Evolutionary conservation across 2,113 vertebrate genomes (phyloP).

Genomic region (Chloropsis hardwickii): DNA sequence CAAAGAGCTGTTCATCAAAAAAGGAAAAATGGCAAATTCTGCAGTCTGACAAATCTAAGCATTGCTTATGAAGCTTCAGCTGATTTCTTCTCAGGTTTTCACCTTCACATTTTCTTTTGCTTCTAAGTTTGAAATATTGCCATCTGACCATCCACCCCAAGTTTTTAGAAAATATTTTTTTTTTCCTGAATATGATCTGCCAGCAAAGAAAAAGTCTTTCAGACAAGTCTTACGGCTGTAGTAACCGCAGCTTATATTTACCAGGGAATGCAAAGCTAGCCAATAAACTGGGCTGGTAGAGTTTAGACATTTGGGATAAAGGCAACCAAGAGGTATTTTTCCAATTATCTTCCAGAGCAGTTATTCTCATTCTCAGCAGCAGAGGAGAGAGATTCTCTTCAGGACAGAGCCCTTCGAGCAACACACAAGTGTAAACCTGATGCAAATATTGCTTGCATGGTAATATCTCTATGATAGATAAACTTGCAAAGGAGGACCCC

Average conservation of each 20-base stretch:
- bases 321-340: not conserved
- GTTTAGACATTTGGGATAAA: not conserved
- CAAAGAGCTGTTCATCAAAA: not conserved
- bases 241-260: not conserved
- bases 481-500: not conserved
- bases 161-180: not conserved
- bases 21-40: not conserved
- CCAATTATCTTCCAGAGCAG: not conserved
- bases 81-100: not conserved
- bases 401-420: not conserved
- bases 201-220: not conserved
- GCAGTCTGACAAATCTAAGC: not conserved
- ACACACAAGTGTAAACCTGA: fast-evolving
- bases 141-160: fast-evolving
- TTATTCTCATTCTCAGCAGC: not conserved
- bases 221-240: not conserved
- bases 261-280: not conserved
- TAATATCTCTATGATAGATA: not conserved
- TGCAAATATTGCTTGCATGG: not conserved
- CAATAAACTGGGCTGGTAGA: not conserved
- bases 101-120: not conserved
- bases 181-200: not conserved
- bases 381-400: not conserved
- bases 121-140: not conserved
- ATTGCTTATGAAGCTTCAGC: not conserved